phyloP scores from a whole-genome alignment of 2,113 vertebrate species.

The Cranoglanis bouderius region DNA sequence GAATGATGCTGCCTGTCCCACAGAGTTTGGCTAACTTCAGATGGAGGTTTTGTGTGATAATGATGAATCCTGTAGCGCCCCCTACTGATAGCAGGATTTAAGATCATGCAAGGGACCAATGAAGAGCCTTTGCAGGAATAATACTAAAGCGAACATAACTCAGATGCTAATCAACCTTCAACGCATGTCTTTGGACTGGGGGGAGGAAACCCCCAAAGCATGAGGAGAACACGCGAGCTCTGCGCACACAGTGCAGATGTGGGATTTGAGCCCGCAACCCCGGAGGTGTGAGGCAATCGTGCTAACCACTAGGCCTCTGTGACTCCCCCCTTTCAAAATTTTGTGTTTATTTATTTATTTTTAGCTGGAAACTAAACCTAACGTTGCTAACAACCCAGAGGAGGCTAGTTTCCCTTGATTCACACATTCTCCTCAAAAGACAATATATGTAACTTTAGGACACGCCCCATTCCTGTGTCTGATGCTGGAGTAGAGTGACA shows the following conservation, averaged over 20 bases:
- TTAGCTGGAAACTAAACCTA: background rate
- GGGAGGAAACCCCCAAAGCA: too few relatives aligned
- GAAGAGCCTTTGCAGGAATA: background rate
- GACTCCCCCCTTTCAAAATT: too few relatives aligned
- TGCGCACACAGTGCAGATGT: too few relatives aligned
- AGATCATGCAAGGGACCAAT: background rate
- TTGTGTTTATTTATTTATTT: background rate
- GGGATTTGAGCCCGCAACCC: too few relatives aligned
- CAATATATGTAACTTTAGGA: background rate
- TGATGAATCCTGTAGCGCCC: slow-evolving; percentile 24
- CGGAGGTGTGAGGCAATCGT: too few relatives aligned
- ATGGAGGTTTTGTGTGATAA: background rate
- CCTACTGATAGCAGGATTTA: slow-evolving; percentile 8
- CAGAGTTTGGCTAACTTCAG: background rate
- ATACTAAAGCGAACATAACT: background rate
- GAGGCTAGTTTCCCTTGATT: background rate
- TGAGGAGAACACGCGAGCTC: too few relatives aligned
- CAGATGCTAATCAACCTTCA: too few relatives aligned
- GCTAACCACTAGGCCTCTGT: too few relatives aligned
- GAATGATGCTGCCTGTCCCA: background rate
- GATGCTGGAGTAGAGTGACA: background rate
- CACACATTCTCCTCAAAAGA: background rate
- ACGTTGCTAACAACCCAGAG: background rate
- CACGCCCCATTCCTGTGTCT: background rate
- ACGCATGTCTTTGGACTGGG: too few relatives aligned